Evolutionary conservation across 2,113 vertebrate species (phyloP).

Genomic region (Varanus salvator): DNA sequence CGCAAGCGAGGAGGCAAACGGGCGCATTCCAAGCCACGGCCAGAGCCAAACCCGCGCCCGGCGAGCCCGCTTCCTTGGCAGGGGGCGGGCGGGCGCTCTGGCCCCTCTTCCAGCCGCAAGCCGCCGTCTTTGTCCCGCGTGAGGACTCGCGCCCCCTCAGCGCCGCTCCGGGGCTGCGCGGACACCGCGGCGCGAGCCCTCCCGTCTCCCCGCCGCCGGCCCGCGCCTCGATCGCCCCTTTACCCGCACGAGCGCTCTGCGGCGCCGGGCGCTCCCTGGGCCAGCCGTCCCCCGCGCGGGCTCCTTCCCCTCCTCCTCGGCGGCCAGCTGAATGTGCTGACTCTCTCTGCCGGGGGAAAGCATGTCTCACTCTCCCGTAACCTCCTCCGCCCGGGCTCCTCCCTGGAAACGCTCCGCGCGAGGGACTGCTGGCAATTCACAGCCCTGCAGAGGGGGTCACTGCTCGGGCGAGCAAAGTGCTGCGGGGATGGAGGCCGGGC

Average conservation of each 20-base stretch:
- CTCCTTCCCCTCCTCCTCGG: neutral
- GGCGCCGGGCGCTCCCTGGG: neutral
- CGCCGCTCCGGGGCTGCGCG: too few relatives aligned
- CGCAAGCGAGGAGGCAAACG: neutral
- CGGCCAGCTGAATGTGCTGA: neutral
- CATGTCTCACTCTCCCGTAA: constrained; percentile 17
- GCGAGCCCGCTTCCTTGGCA: neutral
- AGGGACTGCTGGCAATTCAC: constrained; percentile 46
- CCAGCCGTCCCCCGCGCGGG: neutral
- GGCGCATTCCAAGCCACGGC: neutral
- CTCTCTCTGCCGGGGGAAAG: constrained; percentile 25
- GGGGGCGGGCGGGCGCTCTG: neutral
- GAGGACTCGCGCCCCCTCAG: neutral
- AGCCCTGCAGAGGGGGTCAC: neutral
- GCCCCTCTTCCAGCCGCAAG: neutral
- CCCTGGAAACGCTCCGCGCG: constrained; percentile 32
- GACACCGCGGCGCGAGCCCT: too few relatives aligned
- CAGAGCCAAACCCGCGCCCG: neutral
- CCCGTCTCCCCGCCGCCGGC: neutral
- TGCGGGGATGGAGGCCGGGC: neutral
- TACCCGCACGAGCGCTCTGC: neutral
- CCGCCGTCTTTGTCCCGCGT: neutral
- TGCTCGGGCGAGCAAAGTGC: neutral
- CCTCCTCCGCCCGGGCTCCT: constrained; percentile 4
- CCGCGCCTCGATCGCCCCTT: neutral